These are phyloP conservation scores for Dysmachus trigonus DNA, from an alignment of 2,888 invertebrate species.

Conservation along the genomic window DNA sequence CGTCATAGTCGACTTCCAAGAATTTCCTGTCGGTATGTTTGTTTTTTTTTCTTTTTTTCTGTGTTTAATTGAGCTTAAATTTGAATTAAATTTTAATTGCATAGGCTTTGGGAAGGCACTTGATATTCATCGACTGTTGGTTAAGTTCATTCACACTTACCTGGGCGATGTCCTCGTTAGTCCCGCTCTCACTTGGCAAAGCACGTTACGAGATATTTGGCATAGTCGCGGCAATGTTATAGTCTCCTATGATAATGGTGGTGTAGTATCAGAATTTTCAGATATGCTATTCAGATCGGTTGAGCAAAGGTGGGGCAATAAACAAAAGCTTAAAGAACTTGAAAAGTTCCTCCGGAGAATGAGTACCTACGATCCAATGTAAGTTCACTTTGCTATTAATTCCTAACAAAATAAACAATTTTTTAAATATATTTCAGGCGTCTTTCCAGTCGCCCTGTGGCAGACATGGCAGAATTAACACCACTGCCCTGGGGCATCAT, in stretches of 20 bases:
- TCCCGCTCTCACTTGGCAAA: slow-evolving; percentile 66
- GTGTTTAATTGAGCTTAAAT: not conserved
- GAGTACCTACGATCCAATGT: slow-evolving; percentile 57
- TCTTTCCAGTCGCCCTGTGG: slow-evolving; percentile 63
- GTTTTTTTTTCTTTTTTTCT: not conserved
- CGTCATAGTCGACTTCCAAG: slow-evolving; percentile 70
- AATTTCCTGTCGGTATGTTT: slow-evolving; percentile 68
- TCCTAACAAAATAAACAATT: not conserved
- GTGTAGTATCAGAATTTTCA: slow-evolving; percentile 60
- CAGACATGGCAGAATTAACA: slow-evolving; percentile 76
- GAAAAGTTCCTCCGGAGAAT: slow-evolving; percentile 66
- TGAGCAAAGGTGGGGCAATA: slow-evolving; percentile 75
- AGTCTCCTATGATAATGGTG: slow-evolving; percentile 66
- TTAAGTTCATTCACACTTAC: slow-evolving; percentile 66
- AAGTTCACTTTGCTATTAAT: slow-evolving; percentile 53
- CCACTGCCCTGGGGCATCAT: slow-evolving; percentile 70
- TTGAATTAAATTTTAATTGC: slow-evolving; percentile 10
- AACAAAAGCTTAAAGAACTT: slow-evolving; percentile 67
- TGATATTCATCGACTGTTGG: slow-evolving; percentile 67
- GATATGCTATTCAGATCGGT: slow-evolving; percentile 68
- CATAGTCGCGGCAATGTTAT: slow-evolving; percentile 65
- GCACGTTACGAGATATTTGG: slow-evolving; percentile 66
- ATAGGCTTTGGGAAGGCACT: slow-evolving; percentile 64
- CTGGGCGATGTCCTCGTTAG: slow-evolving; percentile 67
- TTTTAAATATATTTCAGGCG: slow-evolving; percentile 52